Percentiles rank a stretch among this genome's conserved stretches.
These are phyloP conservation scores for Saturnia japonica DNA, from an alignment of 2,888 invertebrate species.

Conservation along the genomic window DNA sequence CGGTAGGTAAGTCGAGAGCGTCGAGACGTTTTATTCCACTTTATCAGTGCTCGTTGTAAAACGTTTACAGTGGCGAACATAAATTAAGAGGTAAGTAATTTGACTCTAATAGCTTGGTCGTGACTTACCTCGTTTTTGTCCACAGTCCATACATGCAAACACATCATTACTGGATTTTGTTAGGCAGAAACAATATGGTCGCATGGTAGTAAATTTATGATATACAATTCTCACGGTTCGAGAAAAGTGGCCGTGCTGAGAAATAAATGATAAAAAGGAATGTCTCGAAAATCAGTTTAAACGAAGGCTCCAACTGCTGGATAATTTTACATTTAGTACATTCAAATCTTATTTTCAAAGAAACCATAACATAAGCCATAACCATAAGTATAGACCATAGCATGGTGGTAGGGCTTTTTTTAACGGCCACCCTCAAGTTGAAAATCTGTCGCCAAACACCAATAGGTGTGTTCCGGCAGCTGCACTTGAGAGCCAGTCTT, in stretches of 20 bases:
- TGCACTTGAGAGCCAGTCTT: too few species aligned
- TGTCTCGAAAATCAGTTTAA: too few species aligned
- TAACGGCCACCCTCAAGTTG: too few species aligned
- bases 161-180: background rate
- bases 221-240: background rate
- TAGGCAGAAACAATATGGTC: background rate
- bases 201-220: background rate
- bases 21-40: slow-evolving; percentile 2
- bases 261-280: too few species aligned
- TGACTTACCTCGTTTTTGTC: background rate
- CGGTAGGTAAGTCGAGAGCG: background rate
- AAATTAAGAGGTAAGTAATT: slow-evolving; percentile 8
- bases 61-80: slow-evolving; percentile 5
- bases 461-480: too few species aligned
- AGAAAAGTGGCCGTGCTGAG: background rate
- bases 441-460: too few species aligned
- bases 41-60: slow-evolving; percentile 1
- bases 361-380: too few species aligned
- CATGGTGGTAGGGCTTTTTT: too few species aligned
- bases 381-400: too few species aligned
- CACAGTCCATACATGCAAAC: background rate
- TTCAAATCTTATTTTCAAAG: too few species aligned
- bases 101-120: slow-evolving; percentile 7
- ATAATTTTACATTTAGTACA: too few species aligned
- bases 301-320: too few species aligned